A percentile compares a stretch with the other conserved stretches of the same genome.
Conservation (phyloP, 2,113 vertebrate genomes). For the Mormoops blainvillei region DNA sequence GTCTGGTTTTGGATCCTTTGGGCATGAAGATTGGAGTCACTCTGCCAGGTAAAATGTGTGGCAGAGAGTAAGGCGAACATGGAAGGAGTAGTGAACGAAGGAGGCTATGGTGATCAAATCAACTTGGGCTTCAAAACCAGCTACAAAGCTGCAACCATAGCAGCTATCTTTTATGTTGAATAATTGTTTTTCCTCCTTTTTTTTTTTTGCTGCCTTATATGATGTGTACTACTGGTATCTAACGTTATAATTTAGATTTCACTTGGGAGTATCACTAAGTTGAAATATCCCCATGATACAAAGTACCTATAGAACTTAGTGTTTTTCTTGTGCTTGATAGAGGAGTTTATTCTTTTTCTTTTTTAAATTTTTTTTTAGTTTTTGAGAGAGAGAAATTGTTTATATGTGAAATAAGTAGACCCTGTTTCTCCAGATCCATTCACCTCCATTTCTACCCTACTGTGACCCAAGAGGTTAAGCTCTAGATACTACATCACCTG, state of each 20-base stretch:
- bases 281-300: background rate
- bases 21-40: background rate
- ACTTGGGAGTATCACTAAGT: background rate
- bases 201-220: background rate
- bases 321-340: background rate
- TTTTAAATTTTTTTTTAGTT: background rate
- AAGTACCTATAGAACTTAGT: background rate
- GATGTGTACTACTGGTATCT: background rate
- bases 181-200: background rate
- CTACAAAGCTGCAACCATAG: background rate
- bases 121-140: background rate
- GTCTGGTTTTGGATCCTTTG: background rate
- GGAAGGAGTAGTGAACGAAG: background rate
- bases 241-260: background rate
- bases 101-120: background rate
- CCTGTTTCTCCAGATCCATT: background rate
- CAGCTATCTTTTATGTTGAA: background rate
- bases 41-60: background rate
- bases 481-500: background rate
- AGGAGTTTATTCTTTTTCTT: background rate
- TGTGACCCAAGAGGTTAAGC: background rate
- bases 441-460: background rate
- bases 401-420: background rate
- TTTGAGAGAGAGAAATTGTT: background rate
- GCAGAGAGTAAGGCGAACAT: background rate